Conservation (phyloP, 2,888 invertebrate species). For the Lucinisca nassula region DNA sequence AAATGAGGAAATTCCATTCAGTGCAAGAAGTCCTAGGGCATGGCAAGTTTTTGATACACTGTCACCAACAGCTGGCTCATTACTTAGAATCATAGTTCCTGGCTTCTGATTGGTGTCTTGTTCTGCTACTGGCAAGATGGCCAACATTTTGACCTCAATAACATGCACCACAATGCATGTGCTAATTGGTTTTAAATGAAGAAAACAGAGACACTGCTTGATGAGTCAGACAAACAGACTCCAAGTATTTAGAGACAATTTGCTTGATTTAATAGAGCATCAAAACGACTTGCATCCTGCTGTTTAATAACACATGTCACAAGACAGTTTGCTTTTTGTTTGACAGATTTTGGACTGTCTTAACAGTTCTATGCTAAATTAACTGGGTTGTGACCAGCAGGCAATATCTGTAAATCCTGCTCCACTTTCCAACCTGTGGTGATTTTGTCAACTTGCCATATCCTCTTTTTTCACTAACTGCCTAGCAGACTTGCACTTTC, state of each 20-base stretch:
- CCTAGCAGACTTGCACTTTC: not conserved
- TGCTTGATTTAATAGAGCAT: not conserved
- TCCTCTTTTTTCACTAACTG: not conserved
- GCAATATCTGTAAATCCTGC: not conserved
- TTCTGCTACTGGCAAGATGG: not conserved
- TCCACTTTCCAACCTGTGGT: not conserved
- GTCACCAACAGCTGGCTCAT: not conserved
- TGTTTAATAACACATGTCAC: not conserved
- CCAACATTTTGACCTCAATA: not conserved
- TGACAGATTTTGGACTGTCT: not conserved
- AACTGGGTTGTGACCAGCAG: not conserved
- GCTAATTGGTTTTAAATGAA: not conserved
- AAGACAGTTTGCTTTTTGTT: not conserved
- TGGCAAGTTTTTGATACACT: not conserved
- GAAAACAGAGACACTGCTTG: not conserved
- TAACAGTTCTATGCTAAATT: not conserved
- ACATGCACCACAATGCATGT: slow-evolving; percentile 1
- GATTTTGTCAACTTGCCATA: not conserved
- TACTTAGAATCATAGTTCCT: not conserved
- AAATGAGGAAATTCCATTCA: too few species aligned
- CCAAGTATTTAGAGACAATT: not conserved
- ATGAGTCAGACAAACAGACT: not conserved
- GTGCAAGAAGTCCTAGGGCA: too few species aligned
- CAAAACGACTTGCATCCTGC: not conserved
- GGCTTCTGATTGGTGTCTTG: not conserved